Evolutionary conservation across 2,113 vertebrate species (phyloP).

Genomic region (Puma concolor): DNA sequence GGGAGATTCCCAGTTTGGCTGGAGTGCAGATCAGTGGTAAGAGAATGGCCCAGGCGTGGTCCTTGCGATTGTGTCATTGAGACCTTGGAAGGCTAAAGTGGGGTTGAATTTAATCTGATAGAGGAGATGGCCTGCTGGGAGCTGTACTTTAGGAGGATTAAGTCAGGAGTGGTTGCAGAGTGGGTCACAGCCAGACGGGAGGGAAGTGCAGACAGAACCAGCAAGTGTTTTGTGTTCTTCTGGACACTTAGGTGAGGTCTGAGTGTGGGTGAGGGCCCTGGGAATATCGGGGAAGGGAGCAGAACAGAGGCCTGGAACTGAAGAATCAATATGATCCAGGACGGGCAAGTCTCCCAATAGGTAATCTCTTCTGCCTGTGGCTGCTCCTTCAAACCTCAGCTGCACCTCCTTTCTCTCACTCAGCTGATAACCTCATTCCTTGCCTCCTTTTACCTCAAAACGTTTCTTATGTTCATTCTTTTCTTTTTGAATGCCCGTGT

Average conservation of each 20-base stretch:
- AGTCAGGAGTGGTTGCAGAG: not conserved
- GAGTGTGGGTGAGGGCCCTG: not conserved
- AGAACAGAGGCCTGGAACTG: not conserved
- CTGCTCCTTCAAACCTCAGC: not conserved
- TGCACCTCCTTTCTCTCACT: not conserved
- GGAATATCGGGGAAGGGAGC: not conserved
- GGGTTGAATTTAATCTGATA: not conserved
- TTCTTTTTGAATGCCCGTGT: not conserved
- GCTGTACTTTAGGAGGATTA: not conserved
- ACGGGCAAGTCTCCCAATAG: not conserved
- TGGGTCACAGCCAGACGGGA: not conserved
- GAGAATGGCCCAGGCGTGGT: not conserved
- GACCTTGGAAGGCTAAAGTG: not conserved
- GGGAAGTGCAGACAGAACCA: not conserved
- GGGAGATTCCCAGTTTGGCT: not conserved
- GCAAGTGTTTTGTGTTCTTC: not conserved
- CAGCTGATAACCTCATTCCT: not conserved
- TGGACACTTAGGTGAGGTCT: not conserved
- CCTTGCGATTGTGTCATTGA: not conserved
- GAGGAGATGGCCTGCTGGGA: not conserved
- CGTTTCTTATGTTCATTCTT: not conserved
- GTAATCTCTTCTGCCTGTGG: not conserved
- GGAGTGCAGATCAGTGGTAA: not conserved
- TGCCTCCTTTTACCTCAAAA: not conserved
- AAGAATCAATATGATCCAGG: not conserved